A percentile compares a stretch with the other conserved stretches of the same genome.
Evolutionary conservation across 2,888 invertebrate genomes (phyloP).

Genomic region (Pheosia gnoma): DNA sequence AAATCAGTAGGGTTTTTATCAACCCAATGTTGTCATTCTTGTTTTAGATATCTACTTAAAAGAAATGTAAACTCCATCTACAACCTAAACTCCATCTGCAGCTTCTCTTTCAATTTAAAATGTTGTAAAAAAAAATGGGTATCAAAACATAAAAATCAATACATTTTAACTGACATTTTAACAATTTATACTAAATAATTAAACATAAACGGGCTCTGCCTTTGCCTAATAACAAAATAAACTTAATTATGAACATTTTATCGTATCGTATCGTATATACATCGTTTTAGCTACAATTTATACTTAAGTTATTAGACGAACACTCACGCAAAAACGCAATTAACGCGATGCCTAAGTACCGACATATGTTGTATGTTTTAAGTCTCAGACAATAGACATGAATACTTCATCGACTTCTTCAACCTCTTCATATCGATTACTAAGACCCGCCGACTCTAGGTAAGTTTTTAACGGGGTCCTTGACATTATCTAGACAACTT

Average conservation of each 20-base stretch:
- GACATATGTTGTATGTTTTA: not conserved
- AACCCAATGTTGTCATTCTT: constrained; percentile 11
- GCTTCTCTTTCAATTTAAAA: constrained; percentile 17
- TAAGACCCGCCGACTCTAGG: constrained; percentile 23
- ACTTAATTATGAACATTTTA: constrained; percentile 15
- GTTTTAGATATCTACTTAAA: constrained; percentile 14
- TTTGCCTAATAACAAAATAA: constrained; percentile 14
- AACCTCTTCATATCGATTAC: constrained; percentile 38
- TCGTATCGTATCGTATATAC: too few species aligned
- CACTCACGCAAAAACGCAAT: not conserved
- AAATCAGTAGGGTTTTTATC: constrained; percentile 17
- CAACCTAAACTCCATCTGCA: constrained; percentile 14
- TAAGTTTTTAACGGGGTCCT: constrained; percentile 37
- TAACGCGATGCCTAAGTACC: constrained; percentile 3
- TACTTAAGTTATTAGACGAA: not conserved
- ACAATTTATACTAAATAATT: constrained; percentile 14
- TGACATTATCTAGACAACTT: constrained; percentile 54
- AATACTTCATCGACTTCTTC: constrained; percentile 21
- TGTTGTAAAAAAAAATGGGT: constrained; percentile 15
- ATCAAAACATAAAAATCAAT: constrained; percentile 16
- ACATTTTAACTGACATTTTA: constrained; percentile 16
- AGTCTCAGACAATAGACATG: constrained; percentile 4
- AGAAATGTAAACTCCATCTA: constrained; percentile 11
- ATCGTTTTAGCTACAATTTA: not conserved
- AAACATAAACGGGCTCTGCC: constrained; percentile 18